These are phyloP conservation scores for Uropetala carovei DNA, from an alignment of 2,888 invertebrate species.

Conservation along the genomic window DNA sequence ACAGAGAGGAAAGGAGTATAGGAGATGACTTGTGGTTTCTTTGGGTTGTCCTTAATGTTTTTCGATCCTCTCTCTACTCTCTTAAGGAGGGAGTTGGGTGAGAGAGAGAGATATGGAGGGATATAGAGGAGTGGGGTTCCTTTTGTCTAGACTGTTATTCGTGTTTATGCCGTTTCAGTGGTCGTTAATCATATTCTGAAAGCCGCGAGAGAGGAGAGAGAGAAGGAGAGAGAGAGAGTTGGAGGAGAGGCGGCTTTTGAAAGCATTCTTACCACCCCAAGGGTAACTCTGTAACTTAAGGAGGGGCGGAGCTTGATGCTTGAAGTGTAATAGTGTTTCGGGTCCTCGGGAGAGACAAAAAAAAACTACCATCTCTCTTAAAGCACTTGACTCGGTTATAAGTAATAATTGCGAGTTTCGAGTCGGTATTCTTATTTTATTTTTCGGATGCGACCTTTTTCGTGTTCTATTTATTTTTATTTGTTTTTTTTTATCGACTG, in stretches of 20 bases:
- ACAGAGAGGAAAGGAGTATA: background rate
- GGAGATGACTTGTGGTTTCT: slow-evolving; percentile 47
- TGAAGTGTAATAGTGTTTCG: slow-evolving; percentile 44
- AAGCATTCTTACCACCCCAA: slow-evolving; percentile 1
- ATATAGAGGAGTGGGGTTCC: background rate
- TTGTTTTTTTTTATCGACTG: background rate
- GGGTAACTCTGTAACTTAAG: slow-evolving; percentile 45
- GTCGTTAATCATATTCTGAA: slow-evolving; percentile 63
- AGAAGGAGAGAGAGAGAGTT: background rate
- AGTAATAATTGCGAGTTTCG: slow-evolving; percentile 3
- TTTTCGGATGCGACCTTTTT: background rate
- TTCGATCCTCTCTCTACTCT: slow-evolving; percentile 14
- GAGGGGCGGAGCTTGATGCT: slow-evolving; percentile 52
- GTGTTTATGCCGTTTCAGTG: slow-evolving; percentile 60
- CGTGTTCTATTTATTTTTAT: background rate
- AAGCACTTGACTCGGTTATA: background rate
- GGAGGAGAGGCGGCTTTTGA: slow-evolving; percentile 32
- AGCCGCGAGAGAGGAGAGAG: slow-evolving; percentile 21
- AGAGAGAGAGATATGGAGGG: background rate
- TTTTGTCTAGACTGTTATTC: slow-evolving; percentile 60
- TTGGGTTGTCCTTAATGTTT: slow-evolving; percentile 8
- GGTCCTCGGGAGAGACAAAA: background rate
- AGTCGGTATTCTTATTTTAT: background rate
- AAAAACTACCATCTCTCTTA: background rate
- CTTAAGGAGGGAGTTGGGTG: background rate